Evolutionary conservation across 2,888 invertebrate genomes (phyloP), one percentile per base, ranked within the genome.

Genomic region (Caradrina clavipalpis): DNA sequence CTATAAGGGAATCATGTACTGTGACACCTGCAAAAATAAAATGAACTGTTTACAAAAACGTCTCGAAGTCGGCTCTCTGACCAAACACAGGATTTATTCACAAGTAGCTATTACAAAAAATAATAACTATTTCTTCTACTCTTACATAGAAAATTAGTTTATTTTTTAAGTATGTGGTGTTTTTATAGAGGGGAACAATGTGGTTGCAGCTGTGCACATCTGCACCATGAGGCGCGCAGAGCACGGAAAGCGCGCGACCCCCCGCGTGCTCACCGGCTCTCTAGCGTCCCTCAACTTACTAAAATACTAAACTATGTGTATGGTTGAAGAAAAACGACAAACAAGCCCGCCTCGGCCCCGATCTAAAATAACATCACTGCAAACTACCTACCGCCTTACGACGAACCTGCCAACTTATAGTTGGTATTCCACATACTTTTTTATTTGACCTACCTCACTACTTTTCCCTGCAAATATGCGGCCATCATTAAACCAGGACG

Each of bases 1-100:
- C 94, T 82, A 93, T 89, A 70, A 94, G 86, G 58, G 93, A 90
- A 80, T 95, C 94, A 76, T 94, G 93, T 71, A 93, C 92, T 81
- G 92, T 90, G 21, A 92, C 91, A 90, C 91, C 94, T 94, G 93
- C 7, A 93, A 92, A 83, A 57, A 90, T 57, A 81, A 70, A 56
- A 56, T 42, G 31, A 56, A 22, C 4, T 47, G 17, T 55, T 54
- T 62, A 35, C 31, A 50, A 54, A 10, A 17, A 17, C 11, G 17
- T 17, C 45, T 45, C 5, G 17, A 45, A 4, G 8, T 35, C 8
- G 1, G 35, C 35, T 8, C 8, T 35, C 8, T 35, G 35, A 8
- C 35, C 8, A 35, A 35, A 35, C 35, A 35, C 8, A 35, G 35
- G 35, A 8, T 35, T 35, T 35, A 35, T 8, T 35, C 7, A 31